Evolutionary conservation across 2,888 invertebrate genomes (phyloP).

Genomic region (Orgyia antiqua): DNA sequence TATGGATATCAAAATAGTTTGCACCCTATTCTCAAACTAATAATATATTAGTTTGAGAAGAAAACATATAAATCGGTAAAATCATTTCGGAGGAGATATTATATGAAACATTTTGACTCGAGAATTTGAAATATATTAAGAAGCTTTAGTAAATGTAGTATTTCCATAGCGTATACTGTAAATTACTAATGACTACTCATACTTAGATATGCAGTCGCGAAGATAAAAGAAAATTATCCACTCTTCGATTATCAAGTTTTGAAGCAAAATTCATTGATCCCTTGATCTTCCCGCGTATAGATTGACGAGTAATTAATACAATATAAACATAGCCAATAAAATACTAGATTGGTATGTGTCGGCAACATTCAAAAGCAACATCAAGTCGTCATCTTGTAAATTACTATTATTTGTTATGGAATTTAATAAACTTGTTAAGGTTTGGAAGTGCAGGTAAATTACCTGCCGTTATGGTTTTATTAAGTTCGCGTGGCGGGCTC

Average conservation of each 20-base stretch:
- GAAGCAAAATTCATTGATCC: conserved; percentile 24
- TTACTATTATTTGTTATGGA: conserved; percentile 74
- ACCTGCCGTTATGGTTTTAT: conserved; percentile 68
- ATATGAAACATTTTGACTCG: no score
- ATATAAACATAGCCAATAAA: conserved; percentile 62
- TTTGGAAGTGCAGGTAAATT: conserved; percentile 71
- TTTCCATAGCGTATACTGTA: no score
- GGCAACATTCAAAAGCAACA: conserved; percentile 66
- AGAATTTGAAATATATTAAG: no score
- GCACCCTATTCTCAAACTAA: no score
- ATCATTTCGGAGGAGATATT: no score
- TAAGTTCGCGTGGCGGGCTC: conserved; percentile 68
- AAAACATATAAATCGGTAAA: no score
- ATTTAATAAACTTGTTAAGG: conserved; percentile 78
- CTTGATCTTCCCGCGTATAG: conserved; percentile 33
- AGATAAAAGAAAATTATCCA: no score
- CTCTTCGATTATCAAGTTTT: conserved; percentile 16
- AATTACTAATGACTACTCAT: no score
- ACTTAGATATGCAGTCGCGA: no score
- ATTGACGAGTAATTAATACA: conserved; percentile 56
- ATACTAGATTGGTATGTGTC: conserved; percentile 63
- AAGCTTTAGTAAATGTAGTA: no score
- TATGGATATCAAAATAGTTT: no score
- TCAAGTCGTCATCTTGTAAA: conserved; percentile 69
- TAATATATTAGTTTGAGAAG: no score